Base-by-base conservation (phyloP, 2,113 vertebrate genomes). In the Motacilla alba region DNA sequence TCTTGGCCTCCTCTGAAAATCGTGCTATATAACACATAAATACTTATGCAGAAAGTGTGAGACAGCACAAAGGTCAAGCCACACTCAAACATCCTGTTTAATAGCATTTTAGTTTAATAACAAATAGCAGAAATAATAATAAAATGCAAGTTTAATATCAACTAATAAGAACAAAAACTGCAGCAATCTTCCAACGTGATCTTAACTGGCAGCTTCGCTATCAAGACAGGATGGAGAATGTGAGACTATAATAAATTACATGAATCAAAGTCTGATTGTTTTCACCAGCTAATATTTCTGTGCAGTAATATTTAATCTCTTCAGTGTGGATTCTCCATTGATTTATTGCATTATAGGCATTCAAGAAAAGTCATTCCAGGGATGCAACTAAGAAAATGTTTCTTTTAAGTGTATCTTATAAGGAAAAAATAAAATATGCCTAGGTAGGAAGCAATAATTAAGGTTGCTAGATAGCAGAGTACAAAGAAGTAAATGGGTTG, bases 131-230 rank as follows among this genome's bases (percentile, higher is more conserved):
- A 50, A 93, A 76, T 68, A 69, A 50, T 46, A 67, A 55, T 2
- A 89, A 94, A 74, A 67, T 70, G 16, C 9, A 78, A 82, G 22
- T 78, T 94, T 93, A 89, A 67, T 94, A 87, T 81, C 35, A 78
- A 91, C 31, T 59, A 87, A 87, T 91, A 94, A 84, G 4, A 52
- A 27, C 21, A 95, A 84, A 91, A 82, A 55, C 21, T 79, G 11
- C 44, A 31, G 5, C 49, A 91, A 60, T 96, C 87, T 93, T 82
- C 44, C 52, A 56, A 13, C 67, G 19, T 53, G 70, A 93, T 94
- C 81, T 88, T 55, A 96, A 95, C 82, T 89, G 90, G 90, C 77
- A 97, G 43, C 52, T 93, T 91, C 95, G 67, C 11, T 95, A 95
- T 92, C 14, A 8, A 88, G 75, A 70, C 43, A 74, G 88, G 91